Percentiles rank a stretch among this genome's conserved stretches.
Conservation (phyloP, 2,797 vertebrate species). For the Masticophis lateralis region DNA sequence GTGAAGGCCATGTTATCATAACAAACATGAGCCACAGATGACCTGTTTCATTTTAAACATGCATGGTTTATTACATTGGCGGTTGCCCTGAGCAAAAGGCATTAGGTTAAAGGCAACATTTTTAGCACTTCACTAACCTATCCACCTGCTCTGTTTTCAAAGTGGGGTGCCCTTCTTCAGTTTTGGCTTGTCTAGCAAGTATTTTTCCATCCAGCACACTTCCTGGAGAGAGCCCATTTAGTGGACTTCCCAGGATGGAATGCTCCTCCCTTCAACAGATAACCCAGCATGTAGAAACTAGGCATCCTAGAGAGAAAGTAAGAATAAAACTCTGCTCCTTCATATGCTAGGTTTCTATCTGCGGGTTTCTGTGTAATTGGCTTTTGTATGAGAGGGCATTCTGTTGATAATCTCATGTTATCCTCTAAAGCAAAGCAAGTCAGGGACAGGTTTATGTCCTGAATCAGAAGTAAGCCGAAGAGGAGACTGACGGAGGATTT, state of each 20-base stretch:
- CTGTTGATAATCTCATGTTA: background rate
- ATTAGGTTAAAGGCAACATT: conserved; percentile 6
- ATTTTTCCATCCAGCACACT: background rate
- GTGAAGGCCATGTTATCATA: background rate
- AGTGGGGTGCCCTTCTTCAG: background rate
- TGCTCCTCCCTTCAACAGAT: background rate
- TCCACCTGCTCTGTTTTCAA: background rate
- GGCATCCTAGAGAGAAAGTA: background rate
- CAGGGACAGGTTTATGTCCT: background rate
- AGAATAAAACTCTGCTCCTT: background rate
- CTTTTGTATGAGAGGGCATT: background rate
- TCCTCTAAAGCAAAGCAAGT: background rate
- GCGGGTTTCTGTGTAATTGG: background rate
- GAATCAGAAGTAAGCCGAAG: background rate
- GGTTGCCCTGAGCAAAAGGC: background rate
- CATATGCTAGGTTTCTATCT: background rate
- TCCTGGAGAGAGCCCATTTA: background rate
- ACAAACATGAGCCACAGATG: background rate
- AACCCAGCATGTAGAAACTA: background rate
- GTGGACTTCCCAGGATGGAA: background rate
- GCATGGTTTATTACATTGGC: background rate
- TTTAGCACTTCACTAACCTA: background rate
- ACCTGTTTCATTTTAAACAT: background rate
- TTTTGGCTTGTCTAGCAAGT: background rate
- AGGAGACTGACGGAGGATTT: background rate